Evolutionary conservation across 2,797 vertebrate species (phyloP).

Genomic region (Helarctos malayanus): DNA sequence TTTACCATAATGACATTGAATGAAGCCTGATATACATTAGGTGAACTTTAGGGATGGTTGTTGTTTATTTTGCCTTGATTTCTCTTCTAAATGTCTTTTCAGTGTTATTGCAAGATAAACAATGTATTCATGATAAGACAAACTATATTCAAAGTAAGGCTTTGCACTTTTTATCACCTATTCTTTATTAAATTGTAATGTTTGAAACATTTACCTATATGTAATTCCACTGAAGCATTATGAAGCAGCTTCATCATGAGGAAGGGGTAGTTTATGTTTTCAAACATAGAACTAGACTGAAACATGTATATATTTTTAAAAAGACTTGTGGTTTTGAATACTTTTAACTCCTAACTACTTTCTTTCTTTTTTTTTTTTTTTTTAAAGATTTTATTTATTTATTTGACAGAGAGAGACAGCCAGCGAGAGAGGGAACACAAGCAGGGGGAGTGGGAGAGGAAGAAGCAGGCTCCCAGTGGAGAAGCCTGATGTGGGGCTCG

Average conservation of each 20-base stretch:
- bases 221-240: background rate
- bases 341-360: slow-evolving; percentile 20
- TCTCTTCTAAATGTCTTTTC: background rate
- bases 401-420: too few species aligned
- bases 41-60: background rate
- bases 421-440: too few species aligned
- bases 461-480: too few species aligned
- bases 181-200: background rate
- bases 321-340: background rate
- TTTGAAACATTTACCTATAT: background rate
- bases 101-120: slow-evolving; percentile 33
- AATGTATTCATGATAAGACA: background rate
- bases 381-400: too few species aligned
- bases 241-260: background rate
- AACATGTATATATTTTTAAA: background rate
- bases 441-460: too few species aligned
- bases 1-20: background rate
- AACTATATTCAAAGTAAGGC: background rate
- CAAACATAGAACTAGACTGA: background rate
- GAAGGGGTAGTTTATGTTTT: background rate
- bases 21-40: background rate
- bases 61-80: slow-evolving; percentile 29
- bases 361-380: background rate
- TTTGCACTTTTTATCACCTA: background rate
- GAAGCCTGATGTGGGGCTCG: too few species aligned